phyloP scores from a whole-genome alignment of 2,113 vertebrate species.

The Rhabdornis inornatus region DNA sequence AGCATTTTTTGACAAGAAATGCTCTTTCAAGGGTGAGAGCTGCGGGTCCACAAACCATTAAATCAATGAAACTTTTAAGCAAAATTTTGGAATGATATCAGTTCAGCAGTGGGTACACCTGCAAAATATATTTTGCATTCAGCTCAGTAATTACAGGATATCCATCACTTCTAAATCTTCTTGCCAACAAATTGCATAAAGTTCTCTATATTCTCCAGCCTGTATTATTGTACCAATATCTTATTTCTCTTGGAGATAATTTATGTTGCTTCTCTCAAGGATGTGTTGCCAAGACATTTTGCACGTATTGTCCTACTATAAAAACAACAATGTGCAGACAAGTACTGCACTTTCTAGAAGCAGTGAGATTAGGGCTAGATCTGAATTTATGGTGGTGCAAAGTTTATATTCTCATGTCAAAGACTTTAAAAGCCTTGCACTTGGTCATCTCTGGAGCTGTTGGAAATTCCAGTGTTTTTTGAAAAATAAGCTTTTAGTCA shows the following conservation, averaged over 20 bases:
- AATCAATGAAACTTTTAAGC: neutral
- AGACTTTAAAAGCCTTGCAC: neutral
- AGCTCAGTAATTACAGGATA: neutral
- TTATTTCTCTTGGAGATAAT: neutral
- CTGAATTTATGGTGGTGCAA: neutral
- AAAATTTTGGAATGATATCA: neutral
- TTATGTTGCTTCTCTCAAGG: neutral
- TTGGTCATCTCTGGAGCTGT: neutral
- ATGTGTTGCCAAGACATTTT: neutral
- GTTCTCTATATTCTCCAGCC: neutral
- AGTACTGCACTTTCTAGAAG: neutral
- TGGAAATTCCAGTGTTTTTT: neutral
- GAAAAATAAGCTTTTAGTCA: neutral
- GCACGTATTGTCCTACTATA: neutral
- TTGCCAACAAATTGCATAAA: neutral
- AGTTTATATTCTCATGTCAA: neutral
- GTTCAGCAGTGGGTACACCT: neutral
- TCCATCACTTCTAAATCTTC: neutral
- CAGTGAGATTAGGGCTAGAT: neutral
- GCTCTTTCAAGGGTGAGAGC: neutral
- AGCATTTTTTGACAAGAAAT: conserved; percentile 12
- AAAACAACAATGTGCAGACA: neutral
- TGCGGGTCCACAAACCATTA: neutral
- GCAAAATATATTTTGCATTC: neutral
- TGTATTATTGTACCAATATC: neutral